Evolutionary conservation across 2,888 invertebrate species (phyloP), one percentile per base, ranked within the genome.

Genomic region (Andrena flavipes): DNA sequence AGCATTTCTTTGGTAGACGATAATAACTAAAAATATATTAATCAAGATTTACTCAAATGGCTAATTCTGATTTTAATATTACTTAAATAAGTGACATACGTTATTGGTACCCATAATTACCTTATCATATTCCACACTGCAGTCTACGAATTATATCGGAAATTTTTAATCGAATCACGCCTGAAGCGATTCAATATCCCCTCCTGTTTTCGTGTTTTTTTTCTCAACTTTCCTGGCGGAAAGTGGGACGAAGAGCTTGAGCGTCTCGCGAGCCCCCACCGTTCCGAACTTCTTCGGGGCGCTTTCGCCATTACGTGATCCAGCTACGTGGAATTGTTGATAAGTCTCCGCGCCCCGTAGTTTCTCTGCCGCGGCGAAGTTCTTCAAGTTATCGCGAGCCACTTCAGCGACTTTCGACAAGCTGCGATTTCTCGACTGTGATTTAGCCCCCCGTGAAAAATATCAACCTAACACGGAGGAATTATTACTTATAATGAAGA

Each of bases 271-370:
- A 76, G 59, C 54, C 10, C 26, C 0, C 49, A 16, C 49, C 33
- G 42, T 26, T 23, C 26, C 33, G 54, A 54, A 78, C 48, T 75
- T 78, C 63, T 33, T 26, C 33, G 8, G 10, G 13, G 20, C 13
- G 35, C 23, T 49, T 69, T 56, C 48, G 68, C 48, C 56, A 56
- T 77, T 67, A 59, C 20, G 51, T 29, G 64, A 49, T 26, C 56
- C 63, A 33, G 10, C 33, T 48, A 76, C 78, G 76, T 79, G 69
- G 64, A 64, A 69, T 76, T 69, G 64, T 69, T 56, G 68, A 76
- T 49, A 56, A 79, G 49, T 48, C 49, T 29, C 51, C 26, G 7
- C 54, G 26, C n/a, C 7, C 42, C 29, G n/a, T 56, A 76, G 63
- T 76, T 79, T 35, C 49, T n/a, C 42, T 16, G 42, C 42, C 60